phyloP scores from a whole-genome alignment of 2,888 invertebrate species.

The Tenthredo livida region DNA sequence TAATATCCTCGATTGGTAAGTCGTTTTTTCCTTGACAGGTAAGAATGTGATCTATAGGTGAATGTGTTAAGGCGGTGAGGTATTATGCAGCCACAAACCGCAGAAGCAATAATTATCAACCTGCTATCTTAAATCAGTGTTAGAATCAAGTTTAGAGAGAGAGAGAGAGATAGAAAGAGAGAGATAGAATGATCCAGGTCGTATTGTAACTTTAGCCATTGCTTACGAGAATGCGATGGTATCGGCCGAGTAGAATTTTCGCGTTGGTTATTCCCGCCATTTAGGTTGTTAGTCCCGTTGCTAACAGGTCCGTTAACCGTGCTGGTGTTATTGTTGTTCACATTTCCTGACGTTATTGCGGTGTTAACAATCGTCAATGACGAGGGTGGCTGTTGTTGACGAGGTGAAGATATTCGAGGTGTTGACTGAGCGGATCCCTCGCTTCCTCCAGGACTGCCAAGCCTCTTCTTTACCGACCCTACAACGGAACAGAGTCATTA shows the following conservation, averaged over 20 bases:
- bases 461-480: slow-evolving; percentile 52
- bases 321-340: slow-evolving; percentile 22
- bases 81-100: no score
- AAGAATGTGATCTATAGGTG: not conserved
- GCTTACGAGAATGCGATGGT: slow-evolving; percentile 53
- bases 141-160: not conserved
- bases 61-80: not conserved
- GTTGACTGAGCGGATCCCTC: slow-evolving; percentile 53
- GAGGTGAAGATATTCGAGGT: slow-evolving; percentile 49
- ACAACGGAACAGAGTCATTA: slow-evolving; percentile 19
- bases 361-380: slow-evolving; percentile 49
- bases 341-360: slow-evolving; percentile 2
- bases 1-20: not conserved
- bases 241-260: slow-evolving; percentile 32
- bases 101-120: not conserved
- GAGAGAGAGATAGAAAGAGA: not conserved
- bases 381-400: slow-evolving; percentile 52
- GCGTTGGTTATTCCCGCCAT: slow-evolving; percentile 37
- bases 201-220: not conserved
- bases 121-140: not conserved
- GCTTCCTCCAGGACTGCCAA: slow-evolving; percentile 53
- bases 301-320: not conserved
- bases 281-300: slow-evolving; percentile 1
- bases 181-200: not conserved
- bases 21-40: not conserved